Conservation (phyloP, 2,888 invertebrate species). For the Drosophila vallismaia region DNA sequence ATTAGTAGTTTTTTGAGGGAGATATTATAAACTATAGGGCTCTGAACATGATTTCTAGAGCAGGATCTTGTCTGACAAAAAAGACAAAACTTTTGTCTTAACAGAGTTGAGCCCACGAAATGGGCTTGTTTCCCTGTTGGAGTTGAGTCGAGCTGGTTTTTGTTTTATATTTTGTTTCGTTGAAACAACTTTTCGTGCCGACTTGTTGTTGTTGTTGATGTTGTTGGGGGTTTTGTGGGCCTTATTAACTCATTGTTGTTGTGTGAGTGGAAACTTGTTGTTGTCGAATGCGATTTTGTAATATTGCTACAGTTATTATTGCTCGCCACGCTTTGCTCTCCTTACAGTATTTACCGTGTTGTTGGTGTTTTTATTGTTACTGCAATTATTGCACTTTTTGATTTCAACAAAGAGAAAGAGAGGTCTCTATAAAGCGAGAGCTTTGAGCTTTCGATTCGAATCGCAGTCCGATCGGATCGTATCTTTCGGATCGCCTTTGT, state of each 20-base stretch:
- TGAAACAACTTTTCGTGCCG: constrained; percentile 44
- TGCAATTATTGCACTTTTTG: constrained; percentile 69
- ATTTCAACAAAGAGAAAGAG: constrained; percentile 66
- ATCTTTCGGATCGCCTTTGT: constrained; percentile 44
- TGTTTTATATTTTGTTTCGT: constrained; percentile 45
- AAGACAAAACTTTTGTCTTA: constrained; percentile 24
- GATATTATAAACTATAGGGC: neutral
- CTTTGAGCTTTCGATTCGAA: constrained; percentile 39
- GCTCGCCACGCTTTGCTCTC: constrained; percentile 64
- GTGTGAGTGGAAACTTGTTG: constrained; percentile 23
- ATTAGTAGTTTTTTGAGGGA: neutral
- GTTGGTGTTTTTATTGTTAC: constrained; percentile 48
- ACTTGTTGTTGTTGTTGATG: constrained; percentile 27
- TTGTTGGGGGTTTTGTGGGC: constrained; percentile 9
- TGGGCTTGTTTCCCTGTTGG: constrained; percentile 66
- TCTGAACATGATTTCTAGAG: constrained; percentile 33
- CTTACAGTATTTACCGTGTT: constrained; percentile 37
- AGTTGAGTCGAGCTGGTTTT: constrained; percentile 41
- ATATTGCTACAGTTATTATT: constrained; percentile 76
- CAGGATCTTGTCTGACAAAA: constrained; percentile 23
- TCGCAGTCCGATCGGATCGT: constrained; percentile 23
- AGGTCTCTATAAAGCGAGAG: constrained; percentile 3
- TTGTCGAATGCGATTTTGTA: constrained; percentile 64
- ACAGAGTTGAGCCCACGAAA: constrained; percentile 47
- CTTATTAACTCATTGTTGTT: constrained; percentile 45